phyloP scores from a whole-genome alignment of 2,797 vertebrate genomes.

The Coregonus sp. region DNA sequence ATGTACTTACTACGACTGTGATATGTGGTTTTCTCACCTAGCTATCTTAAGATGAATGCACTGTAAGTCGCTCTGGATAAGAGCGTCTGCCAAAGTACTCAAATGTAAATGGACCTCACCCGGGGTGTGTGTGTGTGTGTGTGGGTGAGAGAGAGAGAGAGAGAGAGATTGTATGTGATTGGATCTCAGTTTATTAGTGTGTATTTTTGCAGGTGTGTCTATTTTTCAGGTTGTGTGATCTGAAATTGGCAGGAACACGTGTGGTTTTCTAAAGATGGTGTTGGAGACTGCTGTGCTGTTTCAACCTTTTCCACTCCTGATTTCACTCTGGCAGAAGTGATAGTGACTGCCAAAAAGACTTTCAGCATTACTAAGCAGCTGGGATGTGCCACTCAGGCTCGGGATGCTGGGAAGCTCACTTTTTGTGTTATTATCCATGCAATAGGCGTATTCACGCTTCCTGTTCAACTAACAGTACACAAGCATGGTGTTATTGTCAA shows the following conservation, averaged over 20 bases:
- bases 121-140: background rate
- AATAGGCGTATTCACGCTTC: conserved; percentile 18
- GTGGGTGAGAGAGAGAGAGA: background rate
- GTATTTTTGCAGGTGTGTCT: background rate
- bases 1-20: no score
- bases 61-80: no score
- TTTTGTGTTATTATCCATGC: conserved; percentile 14
- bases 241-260: conserved; percentile 20
- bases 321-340: conserved; percentile 42
- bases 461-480: background rate
- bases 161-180: background rate
- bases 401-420: conserved; percentile 28
- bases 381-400: conserved; percentile 31
- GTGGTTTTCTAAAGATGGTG: conserved; percentile 24
- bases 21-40: no score
- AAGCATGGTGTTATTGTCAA: conserved; percentile 11
- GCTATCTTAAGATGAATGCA: no score
- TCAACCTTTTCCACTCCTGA: conserved; percentile 27
- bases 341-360: conserved; percentile 42
- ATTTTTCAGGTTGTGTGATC: background rate
- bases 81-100: no score
- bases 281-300: conserved; percentile 14
- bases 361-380: conserved; percentile 43
- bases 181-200: background rate
- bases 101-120: no score